Evolutionary conservation across 1,140 invertebrate genomes (phyloP).

Genomic region (Neuroterus valhalla): DNA sequence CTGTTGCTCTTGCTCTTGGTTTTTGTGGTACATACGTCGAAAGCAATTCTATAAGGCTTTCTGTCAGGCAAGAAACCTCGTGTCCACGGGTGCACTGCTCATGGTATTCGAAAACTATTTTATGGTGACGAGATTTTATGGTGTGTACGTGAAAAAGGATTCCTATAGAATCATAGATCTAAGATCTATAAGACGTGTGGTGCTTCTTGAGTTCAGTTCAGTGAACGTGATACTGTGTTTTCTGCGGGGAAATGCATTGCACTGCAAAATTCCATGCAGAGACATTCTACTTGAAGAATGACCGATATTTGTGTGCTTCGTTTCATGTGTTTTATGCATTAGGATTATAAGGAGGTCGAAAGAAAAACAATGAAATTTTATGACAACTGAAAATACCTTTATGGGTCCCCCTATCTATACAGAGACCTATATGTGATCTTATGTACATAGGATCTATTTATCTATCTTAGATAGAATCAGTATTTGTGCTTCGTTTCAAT

Average conservation of each 20-base stretch:
- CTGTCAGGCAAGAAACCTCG: slow-evolving; percentile 20
- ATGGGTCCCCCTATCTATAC: too few species aligned
- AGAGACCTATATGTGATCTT: too few species aligned
- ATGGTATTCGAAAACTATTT: not conserved
- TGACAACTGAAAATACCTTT: too few species aligned
- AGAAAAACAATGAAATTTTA: too few species aligned
- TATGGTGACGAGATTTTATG: not conserved
- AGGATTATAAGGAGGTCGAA: not conserved
- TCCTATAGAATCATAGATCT: not conserved
- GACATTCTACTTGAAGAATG: not conserved
- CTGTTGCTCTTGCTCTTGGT: too few species aligned
- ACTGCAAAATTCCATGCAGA: slow-evolving; percentile 4
- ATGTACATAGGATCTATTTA: too few species aligned
- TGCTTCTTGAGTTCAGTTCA: slow-evolving; percentile 5
- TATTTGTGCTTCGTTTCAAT: too few species aligned
- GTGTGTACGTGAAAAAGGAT: not conserved
- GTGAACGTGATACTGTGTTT: slow-evolving; percentile 27
- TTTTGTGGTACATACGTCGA: not conserved
- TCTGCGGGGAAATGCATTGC: not conserved
- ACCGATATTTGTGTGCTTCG: not conserved
- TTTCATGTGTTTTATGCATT: slow-evolving; percentile 6
- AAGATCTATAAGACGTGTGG: not conserved
- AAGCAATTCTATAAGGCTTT: slow-evolving; percentile 16
- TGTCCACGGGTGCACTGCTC: not conserved
- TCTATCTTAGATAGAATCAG: too few species aligned